Conservation (phyloP, 2,113 vertebrate genomes). For the Rhegmatorhina hoffmannsi region DNA sequence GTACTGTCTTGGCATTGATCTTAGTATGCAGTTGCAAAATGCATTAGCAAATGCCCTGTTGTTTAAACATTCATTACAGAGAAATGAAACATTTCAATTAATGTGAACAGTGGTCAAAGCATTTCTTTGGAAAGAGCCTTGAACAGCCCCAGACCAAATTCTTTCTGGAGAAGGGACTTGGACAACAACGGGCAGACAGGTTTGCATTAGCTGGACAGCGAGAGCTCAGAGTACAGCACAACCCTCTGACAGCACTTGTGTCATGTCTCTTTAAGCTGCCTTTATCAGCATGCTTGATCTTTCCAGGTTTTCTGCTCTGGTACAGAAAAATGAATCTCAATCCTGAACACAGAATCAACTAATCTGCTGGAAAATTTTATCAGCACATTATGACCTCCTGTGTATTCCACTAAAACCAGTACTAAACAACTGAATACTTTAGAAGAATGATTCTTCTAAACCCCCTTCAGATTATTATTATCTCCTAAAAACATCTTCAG, state of each 20-base stretch:
- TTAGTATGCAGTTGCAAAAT: constrained; percentile 6
- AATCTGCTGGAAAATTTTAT: not conserved
- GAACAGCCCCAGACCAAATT: not conserved
- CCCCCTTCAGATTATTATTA: not conserved
- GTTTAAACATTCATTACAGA: constrained; percentile 8
- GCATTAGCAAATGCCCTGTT: not conserved
- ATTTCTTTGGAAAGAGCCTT: not conserved
- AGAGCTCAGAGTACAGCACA: not conserved
- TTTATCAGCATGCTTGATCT: not conserved
- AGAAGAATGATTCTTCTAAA: not conserved
- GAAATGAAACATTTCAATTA: constrained; percentile 22
- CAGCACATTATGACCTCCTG: not conserved
- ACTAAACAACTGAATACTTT: not conserved
- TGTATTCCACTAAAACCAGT: not conserved
- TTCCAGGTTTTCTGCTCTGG: not conserved
- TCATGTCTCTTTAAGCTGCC: not conserved
- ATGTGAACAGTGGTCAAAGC: not conserved
- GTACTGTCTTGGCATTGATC: constrained; percentile 33
- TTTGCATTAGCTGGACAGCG: not conserved
- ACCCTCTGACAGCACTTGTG: not conserved
- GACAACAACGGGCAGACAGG: not conserved
- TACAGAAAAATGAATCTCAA: not conserved
- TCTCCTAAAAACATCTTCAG: not conserved
- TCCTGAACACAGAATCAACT: not conserved
- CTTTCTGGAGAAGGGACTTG: not conserved